These are phyloP conservation scores for Dromas ardeola DNA, from an alignment of 2,113 vertebrate species.

Conservation along the genomic window DNA sequence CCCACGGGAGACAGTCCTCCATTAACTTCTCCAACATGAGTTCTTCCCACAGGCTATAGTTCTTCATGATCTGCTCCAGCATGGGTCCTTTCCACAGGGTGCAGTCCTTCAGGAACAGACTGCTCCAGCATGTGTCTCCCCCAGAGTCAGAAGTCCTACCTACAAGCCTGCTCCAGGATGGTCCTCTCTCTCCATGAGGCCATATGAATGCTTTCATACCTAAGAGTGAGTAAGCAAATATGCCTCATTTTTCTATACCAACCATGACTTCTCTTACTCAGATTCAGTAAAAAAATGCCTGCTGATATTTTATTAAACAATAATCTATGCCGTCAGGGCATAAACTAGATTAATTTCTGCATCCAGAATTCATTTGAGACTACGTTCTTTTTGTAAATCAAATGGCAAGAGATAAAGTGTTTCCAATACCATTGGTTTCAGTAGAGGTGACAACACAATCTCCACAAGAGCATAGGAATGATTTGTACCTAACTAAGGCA, in stretches of 20 bases:
- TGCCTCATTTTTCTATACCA: fast-evolving
- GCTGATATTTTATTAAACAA: neutral
- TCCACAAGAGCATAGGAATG: neutral
- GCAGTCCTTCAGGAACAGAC: too few relatives aligned
- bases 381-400: neutral
- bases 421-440: neutral
- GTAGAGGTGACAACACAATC: neutral
- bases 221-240: neutral
- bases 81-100: too few relatives aligned
- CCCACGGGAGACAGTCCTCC: too few relatives aligned
- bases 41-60: too few relatives aligned
- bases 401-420: neutral
- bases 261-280: neutral
- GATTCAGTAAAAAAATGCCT: neutral
- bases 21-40: too few relatives aligned
- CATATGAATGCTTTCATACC: neutral
- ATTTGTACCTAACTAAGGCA: neutral
- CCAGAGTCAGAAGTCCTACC: too few relatives aligned
- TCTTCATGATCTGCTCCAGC: too few relatives aligned
- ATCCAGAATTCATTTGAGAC: neutral
- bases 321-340: neutral
- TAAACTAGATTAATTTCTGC: neutral
- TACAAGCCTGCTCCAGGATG: too few relatives aligned
- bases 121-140: too few relatives aligned
- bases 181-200: too few relatives aligned